Conservation (phyloP, 2,113 vertebrate genomes). For the Nestor notabilis region DNA sequence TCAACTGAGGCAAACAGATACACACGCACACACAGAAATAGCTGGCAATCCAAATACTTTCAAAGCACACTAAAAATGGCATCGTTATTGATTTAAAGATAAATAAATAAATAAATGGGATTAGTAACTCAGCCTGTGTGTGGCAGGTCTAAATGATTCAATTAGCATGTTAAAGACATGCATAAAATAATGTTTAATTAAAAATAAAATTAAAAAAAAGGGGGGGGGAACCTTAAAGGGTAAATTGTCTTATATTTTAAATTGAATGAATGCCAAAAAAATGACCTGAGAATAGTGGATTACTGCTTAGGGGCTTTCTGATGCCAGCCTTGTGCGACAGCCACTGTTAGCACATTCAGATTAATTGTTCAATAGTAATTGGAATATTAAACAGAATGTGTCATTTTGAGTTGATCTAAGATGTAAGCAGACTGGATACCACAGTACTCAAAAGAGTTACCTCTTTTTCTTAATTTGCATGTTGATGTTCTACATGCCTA, state of each 20-base stretch:
- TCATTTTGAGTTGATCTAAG: slow-evolving; percentile 33
- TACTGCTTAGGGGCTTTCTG: slow-evolving; percentile 17
- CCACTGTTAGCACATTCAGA: slow-evolving; percentile 21
- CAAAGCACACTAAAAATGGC: not conserved
- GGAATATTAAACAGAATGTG: slow-evolving; percentile 45
- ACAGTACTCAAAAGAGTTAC: not conserved
- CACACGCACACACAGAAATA: not conserved
- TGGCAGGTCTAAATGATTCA: slow-evolving; percentile 50
- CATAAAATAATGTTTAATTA: slow-evolving; percentile 65
- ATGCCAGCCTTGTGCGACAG: not conserved
- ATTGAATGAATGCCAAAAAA: slow-evolving; percentile 31
- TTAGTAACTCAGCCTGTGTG: not conserved
- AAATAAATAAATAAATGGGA: slow-evolving; percentile 37
- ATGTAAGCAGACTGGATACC: not conserved
- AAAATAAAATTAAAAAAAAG: not conserved
- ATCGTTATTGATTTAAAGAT: not conserved
- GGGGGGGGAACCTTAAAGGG: not conserved
- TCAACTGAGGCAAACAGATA: slow-evolving; percentile 29
- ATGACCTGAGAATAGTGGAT: slow-evolving; percentile 16
- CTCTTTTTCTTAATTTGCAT: not conserved
- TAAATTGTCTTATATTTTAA: slow-evolving; percentile 48
- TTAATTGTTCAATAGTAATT: slow-evolving; percentile 50
- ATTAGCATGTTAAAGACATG: slow-evolving; percentile 46
- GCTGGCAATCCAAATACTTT: not conserved
- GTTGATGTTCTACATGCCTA: not conserved